These are phyloP conservation scores for Moxostoma hubbsi DNA, from an alignment of 2,797 vertebrate species.

Conservation along the genomic window DNA sequence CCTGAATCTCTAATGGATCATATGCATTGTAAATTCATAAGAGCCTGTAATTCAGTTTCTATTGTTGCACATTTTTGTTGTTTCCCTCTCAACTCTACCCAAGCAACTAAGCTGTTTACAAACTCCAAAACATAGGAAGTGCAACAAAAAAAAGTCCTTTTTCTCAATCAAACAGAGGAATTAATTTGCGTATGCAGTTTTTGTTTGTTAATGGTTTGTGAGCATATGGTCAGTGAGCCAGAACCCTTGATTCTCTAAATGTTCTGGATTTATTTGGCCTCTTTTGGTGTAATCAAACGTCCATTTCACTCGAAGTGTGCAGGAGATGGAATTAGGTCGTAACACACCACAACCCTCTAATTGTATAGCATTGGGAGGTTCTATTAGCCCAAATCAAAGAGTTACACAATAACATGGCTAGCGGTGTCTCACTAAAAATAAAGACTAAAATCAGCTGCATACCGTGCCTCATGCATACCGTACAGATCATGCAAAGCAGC, in stretches of 20 bases:
- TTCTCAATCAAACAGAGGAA: background rate
- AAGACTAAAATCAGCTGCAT: conserved; percentile 73
- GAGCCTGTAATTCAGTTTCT: background rate
- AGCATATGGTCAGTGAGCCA: background rate
- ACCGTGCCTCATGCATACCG: conserved; percentile 55
- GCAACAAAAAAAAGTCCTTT: background rate
- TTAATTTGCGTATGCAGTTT: background rate
- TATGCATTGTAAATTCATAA: background rate
- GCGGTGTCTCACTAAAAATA: conserved; percentile 75
- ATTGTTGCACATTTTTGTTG: background rate
- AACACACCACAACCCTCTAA: conserved; percentile 71
- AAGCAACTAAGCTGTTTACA: conserved; percentile 25
- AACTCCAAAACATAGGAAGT: conserved; percentile 18
- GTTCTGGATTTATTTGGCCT: conserved; percentile 43
- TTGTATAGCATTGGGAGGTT: conserved; percentile 77
- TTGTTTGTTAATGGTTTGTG: conserved; percentile 13
- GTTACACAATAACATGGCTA: conserved; percentile 71
- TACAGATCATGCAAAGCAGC: conserved; percentile 70
- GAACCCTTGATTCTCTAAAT: background rate
- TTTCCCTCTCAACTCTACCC: conserved; percentile 16
- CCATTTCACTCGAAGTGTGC: conserved; percentile 63
- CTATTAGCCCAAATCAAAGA: conserved; percentile 80
- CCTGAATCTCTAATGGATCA: conserved; percentile 17
- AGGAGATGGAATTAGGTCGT: conserved; percentile 76
- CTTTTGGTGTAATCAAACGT: conserved; percentile 63